phyloP scores from a whole-genome alignment of 1,140 invertebrate genomes.

The Propsilocerus akamusi region DNA sequence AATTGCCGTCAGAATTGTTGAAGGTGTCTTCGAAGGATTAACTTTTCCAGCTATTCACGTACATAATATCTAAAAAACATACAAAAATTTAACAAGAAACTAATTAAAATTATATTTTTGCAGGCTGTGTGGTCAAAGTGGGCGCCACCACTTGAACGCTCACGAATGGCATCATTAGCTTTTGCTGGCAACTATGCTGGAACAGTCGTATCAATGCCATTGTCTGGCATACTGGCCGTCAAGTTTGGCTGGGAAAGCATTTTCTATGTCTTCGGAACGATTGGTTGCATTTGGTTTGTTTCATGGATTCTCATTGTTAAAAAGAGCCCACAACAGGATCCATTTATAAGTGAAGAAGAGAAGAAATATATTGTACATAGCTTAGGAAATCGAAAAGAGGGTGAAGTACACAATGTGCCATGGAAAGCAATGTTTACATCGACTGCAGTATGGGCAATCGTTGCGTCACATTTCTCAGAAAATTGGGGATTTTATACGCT shows the following conservation, averaged over 20 bases:
- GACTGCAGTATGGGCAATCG: conserved; percentile 75
- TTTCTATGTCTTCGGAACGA: conserved; percentile 71
- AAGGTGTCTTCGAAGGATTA: conserved; percentile 72
- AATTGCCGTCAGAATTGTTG: conserved; percentile 55
- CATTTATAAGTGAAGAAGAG: conserved; percentile 51
- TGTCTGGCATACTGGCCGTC: conserved; percentile 50
- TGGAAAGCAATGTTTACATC: conserved; percentile 69
- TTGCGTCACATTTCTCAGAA: conserved; percentile 78
- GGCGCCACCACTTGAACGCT: conserved; percentile 71
- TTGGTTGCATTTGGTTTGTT: conserved; percentile 50
- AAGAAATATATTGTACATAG: conserved; percentile 49
- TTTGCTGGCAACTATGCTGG: conserved; percentile 71
- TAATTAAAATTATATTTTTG: conserved; percentile 76
- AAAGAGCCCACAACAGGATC: conserved; percentile 59
- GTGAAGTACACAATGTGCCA: conserved; percentile 37
- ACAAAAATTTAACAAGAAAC: conserved; percentile 52
- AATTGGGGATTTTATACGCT: conserved; percentile 94
- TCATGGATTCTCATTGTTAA: conserved; percentile 51
- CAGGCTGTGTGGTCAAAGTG: conserved; percentile 75
- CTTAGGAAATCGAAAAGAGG: conserved; percentile 15
- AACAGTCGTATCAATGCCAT: conserved; percentile 59
- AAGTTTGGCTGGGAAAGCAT: conserved; percentile 67
- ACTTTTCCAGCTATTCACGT: conserved; percentile 1
- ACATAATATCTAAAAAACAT: conserved; percentile 3
- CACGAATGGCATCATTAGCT: conserved; percentile 52